phyloP scores from a whole-genome alignment of 2,888 invertebrate species.

The Craniophora ligustri region DNA sequence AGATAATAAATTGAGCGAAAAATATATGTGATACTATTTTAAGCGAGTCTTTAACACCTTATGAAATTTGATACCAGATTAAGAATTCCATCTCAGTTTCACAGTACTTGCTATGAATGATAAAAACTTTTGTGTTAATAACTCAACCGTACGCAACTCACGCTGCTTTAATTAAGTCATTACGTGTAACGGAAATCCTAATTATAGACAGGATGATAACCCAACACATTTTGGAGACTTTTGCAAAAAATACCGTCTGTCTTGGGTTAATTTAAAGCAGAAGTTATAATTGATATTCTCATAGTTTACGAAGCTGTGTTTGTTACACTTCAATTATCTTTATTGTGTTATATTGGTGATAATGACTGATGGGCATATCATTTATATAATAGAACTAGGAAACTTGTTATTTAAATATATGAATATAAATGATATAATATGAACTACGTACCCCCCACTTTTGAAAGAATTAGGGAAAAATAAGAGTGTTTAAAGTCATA shows the following conservation, averaged over 20 bases:
- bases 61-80: constrained; percentile 64
- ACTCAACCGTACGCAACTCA: constrained; percentile 8
- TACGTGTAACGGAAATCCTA: constrained; percentile 39
- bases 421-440: too few relatives aligned
- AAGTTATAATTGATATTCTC: too few relatives aligned
- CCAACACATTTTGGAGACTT: constrained; percentile 19
- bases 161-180: constrained; percentile 35
- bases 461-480: too few relatives aligned
- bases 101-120: constrained; percentile 25
- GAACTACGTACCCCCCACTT: too few relatives aligned
- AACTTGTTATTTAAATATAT: too few relatives aligned
- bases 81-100: constrained; percentile 45
- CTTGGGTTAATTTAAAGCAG: neutral
- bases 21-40: constrained; percentile 55
- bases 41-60: constrained; percentile 65
- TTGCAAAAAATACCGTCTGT: constrained; percentile 15
- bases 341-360: too few relatives aligned
- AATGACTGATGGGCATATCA: too few relatives aligned
- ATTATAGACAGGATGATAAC: constrained; percentile 37
- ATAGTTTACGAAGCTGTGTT: too few relatives aligned
- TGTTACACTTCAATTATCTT: too few relatives aligned
- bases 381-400: too few relatives aligned
- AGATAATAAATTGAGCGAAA: constrained; percentile 58
- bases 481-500: too few relatives aligned
- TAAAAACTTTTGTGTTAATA: constrained; percentile 38